phyloP scores from a whole-genome alignment of 2,888 invertebrate species.

The Eulithis prunata region DNA sequence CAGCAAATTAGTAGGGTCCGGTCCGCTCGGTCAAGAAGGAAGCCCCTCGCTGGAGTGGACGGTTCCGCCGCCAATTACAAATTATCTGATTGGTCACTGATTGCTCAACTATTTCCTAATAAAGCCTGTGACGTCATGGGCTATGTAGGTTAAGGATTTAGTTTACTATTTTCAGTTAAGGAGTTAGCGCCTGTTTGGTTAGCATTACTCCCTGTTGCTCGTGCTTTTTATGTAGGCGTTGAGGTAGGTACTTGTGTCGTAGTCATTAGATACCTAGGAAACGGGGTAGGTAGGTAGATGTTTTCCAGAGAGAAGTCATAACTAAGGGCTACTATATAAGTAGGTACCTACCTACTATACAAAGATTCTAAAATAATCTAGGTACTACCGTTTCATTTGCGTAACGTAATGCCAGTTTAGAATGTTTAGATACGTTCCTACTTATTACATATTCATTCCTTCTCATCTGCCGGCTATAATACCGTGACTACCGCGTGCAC shows the following conservation, averaged over 20 bases:
- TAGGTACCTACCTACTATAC: too few species aligned
- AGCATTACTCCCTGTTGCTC: background rate
- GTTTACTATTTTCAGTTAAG: conserved; percentile 14
- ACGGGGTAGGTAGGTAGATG: too few species aligned
- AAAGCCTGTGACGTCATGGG: conserved; percentile 56
- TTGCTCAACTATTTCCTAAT: conserved; percentile 81
- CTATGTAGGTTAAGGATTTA: conserved; percentile 56
- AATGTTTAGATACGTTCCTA: too few species aligned
- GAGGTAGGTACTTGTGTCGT: background rate
- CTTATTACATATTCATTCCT: too few species aligned
- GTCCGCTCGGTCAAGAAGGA: conserved; percentile 59
- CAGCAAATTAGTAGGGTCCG: conserved; percentile 44
- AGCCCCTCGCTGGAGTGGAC: conserved; percentile 68
- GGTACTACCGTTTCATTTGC: too few species aligned
- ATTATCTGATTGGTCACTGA: conserved; percentile 79
- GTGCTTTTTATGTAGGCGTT: conserved; percentile 11
- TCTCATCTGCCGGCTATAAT: too few species aligned
- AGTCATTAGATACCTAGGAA: too few species aligned
- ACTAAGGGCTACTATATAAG: too few species aligned
- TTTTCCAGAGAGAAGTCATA: too few species aligned
- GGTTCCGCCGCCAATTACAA: conserved; percentile 78
- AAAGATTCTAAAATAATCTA: too few species aligned
- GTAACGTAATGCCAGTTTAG: too few species aligned
- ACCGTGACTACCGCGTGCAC: too few species aligned
- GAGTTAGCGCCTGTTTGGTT: conserved; percentile 5